These are phyloP conservation scores for Chrysaora quinquecirrha DNA, from an alignment of 30 jellyfish, hydroid and myxozoan genomes.

Conservation along the genomic window DNA sequence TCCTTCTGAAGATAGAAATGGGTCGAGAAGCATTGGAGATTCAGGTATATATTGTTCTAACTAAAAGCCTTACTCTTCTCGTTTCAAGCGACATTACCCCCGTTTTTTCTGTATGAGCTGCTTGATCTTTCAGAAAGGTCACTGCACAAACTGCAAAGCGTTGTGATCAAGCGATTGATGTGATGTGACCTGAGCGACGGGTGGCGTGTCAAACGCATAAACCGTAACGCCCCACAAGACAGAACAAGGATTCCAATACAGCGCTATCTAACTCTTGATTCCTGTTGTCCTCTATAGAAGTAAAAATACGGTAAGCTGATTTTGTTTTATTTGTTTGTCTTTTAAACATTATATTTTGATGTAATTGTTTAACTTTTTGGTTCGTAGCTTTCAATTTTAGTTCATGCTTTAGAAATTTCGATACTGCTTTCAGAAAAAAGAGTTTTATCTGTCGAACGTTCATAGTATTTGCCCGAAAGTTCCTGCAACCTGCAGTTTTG, in stretches of 20 bases:
- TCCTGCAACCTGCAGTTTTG: no score
- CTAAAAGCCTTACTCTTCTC: no score
- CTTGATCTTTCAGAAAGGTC: slow-evolving; percentile 61
- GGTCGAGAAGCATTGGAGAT: no score
- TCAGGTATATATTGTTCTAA: no score
- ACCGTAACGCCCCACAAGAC: slow-evolving; percentile 75
- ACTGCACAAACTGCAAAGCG: slow-evolving; percentile 9
- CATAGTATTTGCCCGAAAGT: no score
- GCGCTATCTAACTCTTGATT: slow-evolving; percentile 28
- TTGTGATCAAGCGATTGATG: slow-evolving; percentile 34
- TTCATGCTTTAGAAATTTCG: no score
- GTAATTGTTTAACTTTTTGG: background rate
- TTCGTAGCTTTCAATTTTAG: background rate
- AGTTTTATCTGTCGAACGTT: no score
- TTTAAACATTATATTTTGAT: background rate
- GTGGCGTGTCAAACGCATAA: slow-evolving; percentile 77
- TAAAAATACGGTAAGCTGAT: slow-evolving; percentile 42
- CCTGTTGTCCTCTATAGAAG: slow-evolving; percentile 43
- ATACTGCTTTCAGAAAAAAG: no score
- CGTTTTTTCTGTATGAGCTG: background rate
- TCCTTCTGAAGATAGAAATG: no score
- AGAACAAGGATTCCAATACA: slow-evolving; percentile 23
- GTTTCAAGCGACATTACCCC: no score
- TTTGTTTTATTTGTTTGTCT: slow-evolving; percentile 1
- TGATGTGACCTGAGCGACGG: slow-evolving; percentile 71